phyloP scores from a whole-genome alignment of 2,888 invertebrate species.

The Helobdella robusta region DNA sequence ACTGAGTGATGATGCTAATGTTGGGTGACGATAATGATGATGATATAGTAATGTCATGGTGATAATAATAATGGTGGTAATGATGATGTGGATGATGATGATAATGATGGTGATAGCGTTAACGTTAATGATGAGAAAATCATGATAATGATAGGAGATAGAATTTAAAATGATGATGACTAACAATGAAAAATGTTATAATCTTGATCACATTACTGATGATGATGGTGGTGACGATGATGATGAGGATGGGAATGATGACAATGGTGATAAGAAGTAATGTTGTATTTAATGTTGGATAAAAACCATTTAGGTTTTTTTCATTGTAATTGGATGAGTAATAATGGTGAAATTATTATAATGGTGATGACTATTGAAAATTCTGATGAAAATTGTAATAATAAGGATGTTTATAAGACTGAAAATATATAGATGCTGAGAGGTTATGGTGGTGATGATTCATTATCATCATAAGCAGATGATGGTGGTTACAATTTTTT shows the following conservation, averaged over 20 bases:
- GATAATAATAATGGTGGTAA: not conserved
- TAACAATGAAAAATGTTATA: not conserved
- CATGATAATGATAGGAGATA: not conserved
- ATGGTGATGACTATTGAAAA: not conserved
- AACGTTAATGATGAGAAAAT: not conserved
- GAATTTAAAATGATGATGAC: not conserved
- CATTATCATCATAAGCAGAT: not conserved
- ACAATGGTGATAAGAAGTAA: not conserved
- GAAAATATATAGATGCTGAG: not conserved
- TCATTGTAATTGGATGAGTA: not conserved
- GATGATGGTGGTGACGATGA: not conserved
- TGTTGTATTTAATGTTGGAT: not conserved
- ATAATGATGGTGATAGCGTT: not conserved
- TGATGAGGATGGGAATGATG: constrained; percentile 11
- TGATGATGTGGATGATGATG: not conserved
- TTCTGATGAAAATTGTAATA: not conserved
- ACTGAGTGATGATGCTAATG: not conserved
- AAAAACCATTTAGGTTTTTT: not conserved
- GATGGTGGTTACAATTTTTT: too few relatives aligned
- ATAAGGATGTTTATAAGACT: not conserved
- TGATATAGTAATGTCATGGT: not conserved
- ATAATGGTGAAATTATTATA: not conserved
- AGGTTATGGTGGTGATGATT: not conserved
- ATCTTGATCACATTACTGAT: not conserved
- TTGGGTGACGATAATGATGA: not conserved